These are phyloP conservation scores for Strigamia maritima DNA, from an alignment of 2,888 invertebrate species.

Conservation along the genomic window DNA sequence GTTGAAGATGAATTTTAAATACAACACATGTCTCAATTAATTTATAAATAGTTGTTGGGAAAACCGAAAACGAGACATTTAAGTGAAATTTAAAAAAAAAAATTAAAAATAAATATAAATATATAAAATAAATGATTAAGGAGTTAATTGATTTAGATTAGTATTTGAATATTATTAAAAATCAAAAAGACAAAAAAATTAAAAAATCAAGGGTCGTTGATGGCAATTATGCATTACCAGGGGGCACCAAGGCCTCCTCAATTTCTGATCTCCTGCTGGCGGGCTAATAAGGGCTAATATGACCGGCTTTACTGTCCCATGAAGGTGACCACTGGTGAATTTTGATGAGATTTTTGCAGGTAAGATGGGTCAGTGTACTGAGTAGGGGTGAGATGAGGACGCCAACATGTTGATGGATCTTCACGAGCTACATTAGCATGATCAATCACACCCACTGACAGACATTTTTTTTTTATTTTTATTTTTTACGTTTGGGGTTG, in stretches of 20 bases:
- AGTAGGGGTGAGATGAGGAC: neutral
- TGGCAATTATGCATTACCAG: neutral
- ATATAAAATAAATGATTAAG: neutral
- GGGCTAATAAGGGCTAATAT: slow-evolving; percentile 38
- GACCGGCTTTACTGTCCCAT: slow-evolving; percentile 30
- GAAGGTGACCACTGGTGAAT: slow-evolving; percentile 34
- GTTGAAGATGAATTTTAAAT: slow-evolving; percentile 22
- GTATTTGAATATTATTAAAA: neutral
- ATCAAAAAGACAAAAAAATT: neutral
- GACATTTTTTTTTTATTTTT: slow-evolving; percentile 13
- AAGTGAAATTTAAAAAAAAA: too few species aligned
- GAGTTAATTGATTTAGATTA: neutral
- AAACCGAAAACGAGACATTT: too few species aligned
- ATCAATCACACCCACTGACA: slow-evolving; percentile 39
- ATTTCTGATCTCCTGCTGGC: slow-evolving; percentile 32
- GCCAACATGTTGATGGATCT: slow-evolving; percentile 34
- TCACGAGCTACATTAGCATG: slow-evolving; percentile 37
- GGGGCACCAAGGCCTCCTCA: slow-evolving; percentile 1
- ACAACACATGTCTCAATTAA: slow-evolving; percentile 30
- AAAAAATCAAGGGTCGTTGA: neutral
- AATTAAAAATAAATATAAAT: too few species aligned
- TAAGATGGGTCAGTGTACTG: slow-evolving; percentile 24
- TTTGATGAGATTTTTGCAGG: slow-evolving; percentile 22
- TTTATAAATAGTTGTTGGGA: neutral
- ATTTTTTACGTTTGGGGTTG: neutral